These are phyloP conservation scores for Coleophora deauratella DNA, from an alignment of 2,888 invertebrate species.

Conservation along the genomic window DNA sequence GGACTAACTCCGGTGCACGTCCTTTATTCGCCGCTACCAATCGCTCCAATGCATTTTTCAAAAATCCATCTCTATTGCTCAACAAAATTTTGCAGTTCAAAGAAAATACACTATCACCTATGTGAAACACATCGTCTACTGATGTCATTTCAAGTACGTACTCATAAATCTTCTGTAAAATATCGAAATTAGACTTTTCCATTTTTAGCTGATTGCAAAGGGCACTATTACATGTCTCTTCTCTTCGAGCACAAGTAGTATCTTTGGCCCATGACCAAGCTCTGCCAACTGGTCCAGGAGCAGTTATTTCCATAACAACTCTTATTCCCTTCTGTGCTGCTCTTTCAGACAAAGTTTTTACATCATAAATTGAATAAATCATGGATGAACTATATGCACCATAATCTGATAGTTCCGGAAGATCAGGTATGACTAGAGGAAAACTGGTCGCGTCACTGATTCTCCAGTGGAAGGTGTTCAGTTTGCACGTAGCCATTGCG, in stretches of 20 bases:
- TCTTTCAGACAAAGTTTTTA: slow-evolving; percentile 81
- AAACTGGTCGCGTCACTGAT: slow-evolving; percentile 92
- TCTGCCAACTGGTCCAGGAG: slow-evolving; percentile 88
- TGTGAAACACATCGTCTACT: slow-evolving; percentile 83
- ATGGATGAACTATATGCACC: slow-evolving; percentile 87
- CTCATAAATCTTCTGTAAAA: slow-evolving; percentile 79
- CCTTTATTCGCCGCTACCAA: slow-evolving; percentile 75
- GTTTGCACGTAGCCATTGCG: slow-evolving; percentile 89
- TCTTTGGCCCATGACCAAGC: slow-evolving; percentile 87
- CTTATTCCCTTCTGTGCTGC: slow-evolving; percentile 86
- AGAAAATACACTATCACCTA: slow-evolving; percentile 85
- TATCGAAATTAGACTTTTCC: slow-evolving; percentile 78
- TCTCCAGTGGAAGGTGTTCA: slow-evolving; percentile 95
- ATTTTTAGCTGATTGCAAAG: slow-evolving; percentile 85
- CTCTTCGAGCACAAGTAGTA: slow-evolving; percentile 44
- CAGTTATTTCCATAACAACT: slow-evolving; percentile 89
- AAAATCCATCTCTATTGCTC: slow-evolving; percentile 82
- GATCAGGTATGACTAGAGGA: slow-evolving; percentile 81
- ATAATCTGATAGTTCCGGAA: slow-evolving; percentile 82
- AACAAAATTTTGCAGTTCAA: slow-evolving; percentile 79
- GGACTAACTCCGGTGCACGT: slow-evolving; percentile 68
- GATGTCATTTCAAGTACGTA: slow-evolving; percentile 81
- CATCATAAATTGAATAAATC: slow-evolving; percentile 79
- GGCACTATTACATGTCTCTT: slow-evolving; percentile 77
- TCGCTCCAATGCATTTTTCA: slow-evolving; percentile 75